phyloP scores from a whole-genome alignment of 2,113 vertebrate species.

The Mus pahari region DNA sequence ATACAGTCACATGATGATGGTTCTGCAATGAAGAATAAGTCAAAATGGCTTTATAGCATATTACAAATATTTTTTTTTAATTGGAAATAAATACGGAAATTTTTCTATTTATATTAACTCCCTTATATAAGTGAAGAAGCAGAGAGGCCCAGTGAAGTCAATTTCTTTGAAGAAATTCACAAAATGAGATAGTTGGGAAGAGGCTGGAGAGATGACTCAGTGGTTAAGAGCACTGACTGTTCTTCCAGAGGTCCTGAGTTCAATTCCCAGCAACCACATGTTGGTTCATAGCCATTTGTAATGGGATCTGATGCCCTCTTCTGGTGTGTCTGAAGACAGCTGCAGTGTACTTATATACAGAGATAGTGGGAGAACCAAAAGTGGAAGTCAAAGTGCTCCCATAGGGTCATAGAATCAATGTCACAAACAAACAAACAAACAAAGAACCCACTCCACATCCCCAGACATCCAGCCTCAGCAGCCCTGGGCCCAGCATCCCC shows the following conservation, averaged over 20 bases:
- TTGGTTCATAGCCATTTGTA: no score
- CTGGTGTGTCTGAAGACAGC: no score
- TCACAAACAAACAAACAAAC: not conserved
- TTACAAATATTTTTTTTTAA: not conserved
- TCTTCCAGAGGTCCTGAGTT: no score
- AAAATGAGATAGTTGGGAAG: not conserved
- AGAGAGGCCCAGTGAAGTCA: not conserved
- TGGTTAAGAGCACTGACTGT: no score
- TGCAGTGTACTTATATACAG: no score
- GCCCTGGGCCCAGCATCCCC: fast-evolving
- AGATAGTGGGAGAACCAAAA: not conserved
- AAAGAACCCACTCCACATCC: not conserved
- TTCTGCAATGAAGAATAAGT: not conserved
- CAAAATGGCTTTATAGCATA: not conserved
- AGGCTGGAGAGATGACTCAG: no score
- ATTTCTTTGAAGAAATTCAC: not conserved
- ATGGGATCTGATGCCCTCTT: no score
- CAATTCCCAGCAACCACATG: no score
- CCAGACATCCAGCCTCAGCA: no score
- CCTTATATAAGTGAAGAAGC: not conserved
- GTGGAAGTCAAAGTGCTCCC: not conserved
- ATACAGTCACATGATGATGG: not conserved
- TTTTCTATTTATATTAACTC: not conserved
- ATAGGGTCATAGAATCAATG: not conserved
- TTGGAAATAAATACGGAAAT: not conserved